These are phyloP conservation scores for Amblyopsis hoosieri DNA, from an alignment of 2,797 vertebrate genomes.

Conservation along the genomic window DNA sequence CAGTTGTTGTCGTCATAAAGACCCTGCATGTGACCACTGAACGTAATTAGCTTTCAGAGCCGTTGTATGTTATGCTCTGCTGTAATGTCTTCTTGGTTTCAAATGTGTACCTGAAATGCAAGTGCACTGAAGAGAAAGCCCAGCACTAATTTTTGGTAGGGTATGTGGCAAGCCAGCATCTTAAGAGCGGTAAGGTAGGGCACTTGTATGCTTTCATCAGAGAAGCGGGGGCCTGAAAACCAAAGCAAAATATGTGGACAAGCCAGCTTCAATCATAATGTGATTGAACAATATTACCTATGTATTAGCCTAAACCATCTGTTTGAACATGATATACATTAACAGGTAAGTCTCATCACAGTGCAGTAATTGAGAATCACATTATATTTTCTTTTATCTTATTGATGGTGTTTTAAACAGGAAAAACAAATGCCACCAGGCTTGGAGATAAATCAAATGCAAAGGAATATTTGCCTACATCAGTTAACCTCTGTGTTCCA, in stretches of 20 bases:
- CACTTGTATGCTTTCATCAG: constrained; percentile 29
- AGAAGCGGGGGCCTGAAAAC: constrained; percentile 40
- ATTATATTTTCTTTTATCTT: too few species aligned
- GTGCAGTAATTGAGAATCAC: too few species aligned
- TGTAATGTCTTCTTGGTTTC: neutral
- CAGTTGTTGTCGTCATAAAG: too few species aligned
- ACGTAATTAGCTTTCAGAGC: neutral
- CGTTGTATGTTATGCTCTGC: neutral
- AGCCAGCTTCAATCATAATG: neutral
- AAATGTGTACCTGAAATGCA: constrained; percentile 75
- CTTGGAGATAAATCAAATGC: too few species aligned
- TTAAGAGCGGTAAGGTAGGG: constrained; percentile 64
- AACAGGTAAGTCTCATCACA: too few species aligned
- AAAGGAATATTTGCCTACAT: neutral
- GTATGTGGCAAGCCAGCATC: constrained; percentile 60
- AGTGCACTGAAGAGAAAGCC: constrained; percentile 71
- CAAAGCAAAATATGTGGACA: neutral
- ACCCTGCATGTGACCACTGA: neutral
- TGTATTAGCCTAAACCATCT: too few species aligned
- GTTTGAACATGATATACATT: too few species aligned
- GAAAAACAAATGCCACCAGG: too few species aligned
- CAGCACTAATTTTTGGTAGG: constrained; percentile 69
- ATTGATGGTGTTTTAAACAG: too few species aligned
- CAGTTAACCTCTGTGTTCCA: neutral
- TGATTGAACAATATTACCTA: too few species aligned